A percentile compares a stretch with the other conserved stretches of the same genome.
Conservation (phyloP, 1,140 invertebrate species). For the Caenorhabditis brenneri region DNA sequence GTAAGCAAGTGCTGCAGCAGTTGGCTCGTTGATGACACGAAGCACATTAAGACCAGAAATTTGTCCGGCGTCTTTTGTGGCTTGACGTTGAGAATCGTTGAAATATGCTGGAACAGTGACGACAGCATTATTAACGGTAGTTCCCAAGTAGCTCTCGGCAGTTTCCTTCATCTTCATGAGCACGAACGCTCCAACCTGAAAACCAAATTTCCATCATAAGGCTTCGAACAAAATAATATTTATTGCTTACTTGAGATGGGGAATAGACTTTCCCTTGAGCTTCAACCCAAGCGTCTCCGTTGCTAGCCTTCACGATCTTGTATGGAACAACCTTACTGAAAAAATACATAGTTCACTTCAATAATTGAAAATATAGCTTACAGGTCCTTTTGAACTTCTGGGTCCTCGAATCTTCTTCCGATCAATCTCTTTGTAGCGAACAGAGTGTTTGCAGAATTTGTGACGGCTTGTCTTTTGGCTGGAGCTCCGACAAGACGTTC, state of each 20-base stretch:
- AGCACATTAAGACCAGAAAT: conserved; percentile 93
- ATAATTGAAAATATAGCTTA: conserved; percentile 73
- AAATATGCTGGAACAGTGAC: conserved; percentile 94
- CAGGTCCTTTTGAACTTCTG: conserved; percentile 95
- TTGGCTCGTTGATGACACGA: conserved; percentile 95
- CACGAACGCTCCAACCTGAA: conserved; percentile 86
- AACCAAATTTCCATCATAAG: not conserved
- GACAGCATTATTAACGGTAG: conserved; percentile 86
- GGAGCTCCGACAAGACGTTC: conserved; percentile 96
- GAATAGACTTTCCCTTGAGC: conserved; percentile 91
- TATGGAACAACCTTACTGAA: conserved; percentile 88
- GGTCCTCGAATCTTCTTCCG: conserved; percentile 90
- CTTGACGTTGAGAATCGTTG: conserved; percentile 91
- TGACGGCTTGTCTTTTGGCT: conserved; percentile 97
- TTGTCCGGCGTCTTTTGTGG: conserved; percentile 94
- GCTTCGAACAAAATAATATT: too few species aligned
- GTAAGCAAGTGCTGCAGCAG: conserved; percentile 93
- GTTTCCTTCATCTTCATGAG: conserved; percentile 96
- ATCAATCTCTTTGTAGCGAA: conserved; percentile 98
- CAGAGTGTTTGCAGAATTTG: conserved; percentile 95
- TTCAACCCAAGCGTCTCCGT: conserved; percentile 99
- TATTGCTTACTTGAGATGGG: conserved; percentile 80
- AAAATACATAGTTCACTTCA: too few species aligned
- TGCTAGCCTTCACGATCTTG: conserved; percentile 94
- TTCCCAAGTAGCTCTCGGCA: conserved; percentile 85